Evolutionary conservation across 2,113 vertebrate genomes (phyloP).

Genomic region (Trachemys scripta): DNA sequence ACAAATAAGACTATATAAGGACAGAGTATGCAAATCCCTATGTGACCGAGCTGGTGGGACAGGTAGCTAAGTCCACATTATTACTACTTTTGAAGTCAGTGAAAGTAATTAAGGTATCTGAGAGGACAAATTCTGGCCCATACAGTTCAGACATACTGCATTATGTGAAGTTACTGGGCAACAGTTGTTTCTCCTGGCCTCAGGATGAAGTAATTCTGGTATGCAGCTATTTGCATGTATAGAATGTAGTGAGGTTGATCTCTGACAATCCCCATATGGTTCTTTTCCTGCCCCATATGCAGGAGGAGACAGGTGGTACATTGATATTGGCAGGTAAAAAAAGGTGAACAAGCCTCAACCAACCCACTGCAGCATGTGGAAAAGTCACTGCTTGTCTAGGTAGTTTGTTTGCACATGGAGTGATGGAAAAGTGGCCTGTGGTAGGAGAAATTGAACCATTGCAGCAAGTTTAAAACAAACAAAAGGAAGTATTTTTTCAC

Average conservation of each 20-base stretch:
- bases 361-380: neutral
- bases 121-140: neutral
- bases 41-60: neutral
- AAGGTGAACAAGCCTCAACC: neutral
- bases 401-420: neutral
- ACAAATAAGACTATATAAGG: neutral
- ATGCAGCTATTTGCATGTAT: neutral
- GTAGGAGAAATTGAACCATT: neutral
- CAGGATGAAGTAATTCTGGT: neutral
- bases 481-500: too few species aligned
- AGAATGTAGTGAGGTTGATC: neutral
- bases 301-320: neutral
- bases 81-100: neutral
- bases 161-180: neutral
- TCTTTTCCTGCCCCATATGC: neutral
- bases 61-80: neutral
- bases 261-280: neutral
- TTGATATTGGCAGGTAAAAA: neutral
- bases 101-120: neutral
- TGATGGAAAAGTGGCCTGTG: neutral
- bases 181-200: neutral
- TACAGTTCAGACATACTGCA: neutral
- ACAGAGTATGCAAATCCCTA: accelerated
- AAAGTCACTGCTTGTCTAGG: neutral
- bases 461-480: too few species aligned